These are phyloP conservation scores for Eubasilissa regina DNA, from an alignment of 1,140 invertebrate species.

Conservation along the genomic window DNA sequence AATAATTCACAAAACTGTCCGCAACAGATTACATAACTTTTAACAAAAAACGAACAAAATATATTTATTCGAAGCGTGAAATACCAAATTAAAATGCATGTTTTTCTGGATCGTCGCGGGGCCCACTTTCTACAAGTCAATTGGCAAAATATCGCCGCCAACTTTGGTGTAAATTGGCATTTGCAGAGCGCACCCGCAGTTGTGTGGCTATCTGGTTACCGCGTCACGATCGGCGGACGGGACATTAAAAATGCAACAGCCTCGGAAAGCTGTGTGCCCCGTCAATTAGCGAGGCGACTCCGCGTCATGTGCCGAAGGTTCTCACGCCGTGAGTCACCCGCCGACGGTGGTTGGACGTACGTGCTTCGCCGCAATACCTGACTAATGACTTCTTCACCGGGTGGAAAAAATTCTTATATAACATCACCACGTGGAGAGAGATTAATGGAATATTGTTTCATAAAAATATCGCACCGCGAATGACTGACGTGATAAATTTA, in stretches of 20 bases:
- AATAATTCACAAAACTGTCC: too few relatives aligned
- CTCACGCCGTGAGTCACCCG: constrained; percentile 10
- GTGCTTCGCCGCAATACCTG: not conserved
- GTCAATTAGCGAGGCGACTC: not conserved
- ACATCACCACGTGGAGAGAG: too few relatives aligned
- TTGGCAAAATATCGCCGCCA: not conserved
- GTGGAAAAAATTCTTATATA: not conserved
- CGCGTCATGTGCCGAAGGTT: not conserved
- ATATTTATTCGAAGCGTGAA: too few relatives aligned
- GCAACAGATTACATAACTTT: too few relatives aligned
- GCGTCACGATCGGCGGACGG: constrained; percentile 5
- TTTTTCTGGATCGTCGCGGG: not conserved
- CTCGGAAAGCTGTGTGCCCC: constrained; percentile 1
- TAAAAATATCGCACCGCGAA: too few relatives aligned
- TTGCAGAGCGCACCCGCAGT: not conserved
- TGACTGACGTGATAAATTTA: too few relatives aligned
- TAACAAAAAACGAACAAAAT: too few relatives aligned
- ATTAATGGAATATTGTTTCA: too few relatives aligned
- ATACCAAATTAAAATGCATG: too few relatives aligned
- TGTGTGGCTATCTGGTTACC: not conserved
- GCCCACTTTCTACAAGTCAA: not conserved
- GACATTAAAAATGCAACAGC: not conserved
- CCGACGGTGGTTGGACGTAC: not conserved
- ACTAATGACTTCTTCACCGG: constrained; percentile 1
- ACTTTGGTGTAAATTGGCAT: not conserved